Conservation (phyloP, 2,888 invertebrate genomes). For the Marronus borbonicus region DNA sequence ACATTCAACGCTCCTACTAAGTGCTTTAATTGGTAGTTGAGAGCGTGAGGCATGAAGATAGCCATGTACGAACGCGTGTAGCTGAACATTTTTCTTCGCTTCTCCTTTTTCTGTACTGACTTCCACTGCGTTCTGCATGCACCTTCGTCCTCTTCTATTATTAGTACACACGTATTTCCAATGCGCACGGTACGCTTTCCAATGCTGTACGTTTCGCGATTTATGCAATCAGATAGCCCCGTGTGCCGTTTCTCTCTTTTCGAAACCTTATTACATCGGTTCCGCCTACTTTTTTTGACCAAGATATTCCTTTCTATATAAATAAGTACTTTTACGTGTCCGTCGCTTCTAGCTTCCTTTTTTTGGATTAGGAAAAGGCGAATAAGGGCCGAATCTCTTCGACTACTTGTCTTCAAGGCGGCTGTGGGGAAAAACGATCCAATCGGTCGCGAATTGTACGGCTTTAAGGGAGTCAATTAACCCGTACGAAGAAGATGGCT, state of each 20-base stretch:
- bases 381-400: not conserved
- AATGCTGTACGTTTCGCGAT: constrained; percentile 28
- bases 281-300: constrained; percentile 36
- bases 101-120: constrained; percentile 19
- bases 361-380: not conserved
- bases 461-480: constrained; percentile 43
- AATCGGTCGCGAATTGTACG: constrained; percentile 14
- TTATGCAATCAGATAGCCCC: constrained; percentile 45
- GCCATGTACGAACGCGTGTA: constrained; percentile 64
- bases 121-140: constrained; percentile 2
- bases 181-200: constrained; percentile 10
- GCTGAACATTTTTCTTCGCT: constrained; percentile 48
- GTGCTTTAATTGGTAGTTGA: constrained; percentile 69
- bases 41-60: constrained; percentile 65
- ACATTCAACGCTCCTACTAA: constrained; percentile 55
- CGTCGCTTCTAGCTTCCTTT: constrained; percentile 9
- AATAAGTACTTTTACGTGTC: constrained; percentile 13
- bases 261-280: constrained; percentile 12
- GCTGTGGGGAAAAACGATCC: constrained; percentile 23
- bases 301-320: constrained; percentile 19
- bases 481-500: constrained; percentile 21
- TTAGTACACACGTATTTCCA: constrained; percentile 16
- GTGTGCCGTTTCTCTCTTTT: constrained; percentile 14
- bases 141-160: constrained; percentile 26
- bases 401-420: constrained; percentile 34